Percentiles rank a stretch among this genome's conserved stretches.
Evolutionary conservation across 2,797 vertebrate species (phyloP).

Genomic region (Monodelphis domestica): DNA sequence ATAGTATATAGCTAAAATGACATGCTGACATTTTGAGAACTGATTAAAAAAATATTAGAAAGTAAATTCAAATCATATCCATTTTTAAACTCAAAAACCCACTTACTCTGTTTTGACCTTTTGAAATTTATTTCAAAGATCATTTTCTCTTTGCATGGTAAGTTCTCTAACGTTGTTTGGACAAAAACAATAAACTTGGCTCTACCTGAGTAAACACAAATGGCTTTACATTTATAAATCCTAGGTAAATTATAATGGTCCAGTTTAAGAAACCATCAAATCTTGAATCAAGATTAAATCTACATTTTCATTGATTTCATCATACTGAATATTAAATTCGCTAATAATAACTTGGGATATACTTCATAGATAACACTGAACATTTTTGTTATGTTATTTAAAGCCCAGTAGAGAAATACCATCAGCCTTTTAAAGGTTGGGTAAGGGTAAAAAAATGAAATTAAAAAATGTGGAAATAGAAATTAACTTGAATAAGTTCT

Average conservation of each 20-base stretch:
- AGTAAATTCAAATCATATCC: not conserved
- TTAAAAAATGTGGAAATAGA: not conserved
- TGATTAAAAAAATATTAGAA: not conserved
- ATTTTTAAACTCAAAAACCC: conserved; percentile 42
- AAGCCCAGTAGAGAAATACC: not conserved
- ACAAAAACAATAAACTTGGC: not conserved
- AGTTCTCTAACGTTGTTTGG: conserved; percentile 17
- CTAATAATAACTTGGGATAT: conserved; percentile 23
- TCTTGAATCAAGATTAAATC: not conserved
- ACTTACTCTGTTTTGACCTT: conserved; percentile 34
- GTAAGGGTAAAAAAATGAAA: not conserved
- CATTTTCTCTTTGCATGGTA: conserved; percentile 1
- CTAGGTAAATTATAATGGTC: not conserved
- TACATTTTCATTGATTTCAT: conserved; percentile 12
- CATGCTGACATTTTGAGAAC: not conserved
- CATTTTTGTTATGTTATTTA: conserved; percentile 30
- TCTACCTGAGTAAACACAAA: not conserved
- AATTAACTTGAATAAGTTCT: not conserved
- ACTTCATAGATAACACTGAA: conserved; percentile 22
- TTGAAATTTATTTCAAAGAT: conserved; percentile 33
- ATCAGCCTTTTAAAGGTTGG: not conserved
- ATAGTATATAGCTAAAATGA: not conserved
- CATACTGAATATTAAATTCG: conserved; percentile 26
- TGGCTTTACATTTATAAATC: conserved; percentile 29
- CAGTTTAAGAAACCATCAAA: not conserved